A percentile compares a stretch with the other conserved stretches of the same genome.
Evolutionary conservation across 2,888 invertebrate species (phyloP).

Genomic region (Parnassius apollo): DNA sequence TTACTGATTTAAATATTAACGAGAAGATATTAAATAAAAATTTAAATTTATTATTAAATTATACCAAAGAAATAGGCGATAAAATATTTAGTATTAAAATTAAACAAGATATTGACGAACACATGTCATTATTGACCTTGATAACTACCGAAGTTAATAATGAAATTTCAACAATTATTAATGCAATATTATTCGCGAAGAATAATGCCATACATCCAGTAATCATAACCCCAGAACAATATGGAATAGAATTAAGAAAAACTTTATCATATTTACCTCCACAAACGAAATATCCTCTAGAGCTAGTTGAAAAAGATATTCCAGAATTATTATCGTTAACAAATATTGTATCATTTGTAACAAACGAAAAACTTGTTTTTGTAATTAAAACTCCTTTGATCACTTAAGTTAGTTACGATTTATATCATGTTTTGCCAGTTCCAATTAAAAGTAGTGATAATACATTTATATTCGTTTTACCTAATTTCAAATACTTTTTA

Average conservation of each 20-base stretch:
- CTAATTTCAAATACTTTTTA: constrained; percentile 31
- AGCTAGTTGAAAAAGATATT: too few relatives aligned
- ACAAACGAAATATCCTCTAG: too few relatives aligned
- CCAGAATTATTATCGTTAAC: too few relatives aligned
- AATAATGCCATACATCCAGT: constrained; percentile 28
- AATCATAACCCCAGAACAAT: background rate
- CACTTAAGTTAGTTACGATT: too few relatives aligned
- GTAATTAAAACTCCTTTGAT: background rate
- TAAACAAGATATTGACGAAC: constrained; percentile 32
- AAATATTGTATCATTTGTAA: too few relatives aligned
- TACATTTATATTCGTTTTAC: constrained; percentile 30
- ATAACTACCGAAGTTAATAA: constrained; percentile 32
- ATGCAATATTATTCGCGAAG: constrained; percentile 15
- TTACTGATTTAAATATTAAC: constrained; percentile 29
- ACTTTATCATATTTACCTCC: constrained; percentile 2
- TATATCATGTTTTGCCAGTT: too few relatives aligned
- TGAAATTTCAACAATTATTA: constrained; percentile 28
- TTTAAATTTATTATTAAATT: constrained; percentile 3
- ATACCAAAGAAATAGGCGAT: constrained; percentile 25
- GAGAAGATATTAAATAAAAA: constrained; percentile 31
- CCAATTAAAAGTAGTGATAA: too few relatives aligned
- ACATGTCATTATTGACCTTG: constrained; percentile 30
- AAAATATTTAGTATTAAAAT: constrained; percentile 29
- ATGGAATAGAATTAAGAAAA: constrained; percentile 1
- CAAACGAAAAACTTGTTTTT: background rate